phyloP scores from a whole-genome alignment of 2,888 invertebrate genomes.

The Agrotis puta region DNA sequence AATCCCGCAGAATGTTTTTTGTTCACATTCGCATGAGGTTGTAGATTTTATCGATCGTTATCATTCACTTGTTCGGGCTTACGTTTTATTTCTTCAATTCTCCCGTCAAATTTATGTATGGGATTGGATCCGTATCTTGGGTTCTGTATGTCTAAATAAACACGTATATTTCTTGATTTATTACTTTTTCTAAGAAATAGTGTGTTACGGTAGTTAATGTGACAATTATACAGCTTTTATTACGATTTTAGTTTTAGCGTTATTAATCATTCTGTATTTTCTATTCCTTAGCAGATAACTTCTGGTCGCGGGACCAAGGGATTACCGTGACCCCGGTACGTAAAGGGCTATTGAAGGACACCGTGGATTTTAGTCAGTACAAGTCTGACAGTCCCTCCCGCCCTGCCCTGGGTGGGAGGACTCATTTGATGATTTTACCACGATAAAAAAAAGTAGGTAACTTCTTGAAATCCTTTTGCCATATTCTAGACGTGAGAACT shows the following conservation, averaged over 20 bases:
- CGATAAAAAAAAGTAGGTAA: too few relatives aligned
- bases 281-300: too few relatives aligned
- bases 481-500: not conserved
- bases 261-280: constrained; percentile 1
- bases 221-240: not conserved
- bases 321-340: too few relatives aligned
- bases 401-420: too few relatives aligned
- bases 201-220: not conserved
- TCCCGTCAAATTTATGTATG: constrained; percentile 52
- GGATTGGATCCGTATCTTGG: constrained; percentile 62
- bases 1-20: constrained; percentile 50
- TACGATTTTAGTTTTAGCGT: not conserved
- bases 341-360: too few relatives aligned
- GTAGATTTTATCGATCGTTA: constrained; percentile 74
- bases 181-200: constrained; percentile 21
- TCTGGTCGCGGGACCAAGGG: too few relatives aligned
- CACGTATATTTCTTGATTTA: constrained; percentile 32
- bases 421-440: too few relatives aligned
- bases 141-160: constrained; percentile 46
- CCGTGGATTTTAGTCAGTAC: too few relatives aligned
- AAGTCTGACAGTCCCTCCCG: too few relatives aligned
- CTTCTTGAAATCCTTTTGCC: not conserved
- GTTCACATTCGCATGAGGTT: constrained; percentile 72
- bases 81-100: constrained; percentile 65
- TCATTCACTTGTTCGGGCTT: constrained; percentile 68